Base-by-base conservation (phyloP, 2,888 invertebrate genomes). In the Lissonota sp. region DNA sequence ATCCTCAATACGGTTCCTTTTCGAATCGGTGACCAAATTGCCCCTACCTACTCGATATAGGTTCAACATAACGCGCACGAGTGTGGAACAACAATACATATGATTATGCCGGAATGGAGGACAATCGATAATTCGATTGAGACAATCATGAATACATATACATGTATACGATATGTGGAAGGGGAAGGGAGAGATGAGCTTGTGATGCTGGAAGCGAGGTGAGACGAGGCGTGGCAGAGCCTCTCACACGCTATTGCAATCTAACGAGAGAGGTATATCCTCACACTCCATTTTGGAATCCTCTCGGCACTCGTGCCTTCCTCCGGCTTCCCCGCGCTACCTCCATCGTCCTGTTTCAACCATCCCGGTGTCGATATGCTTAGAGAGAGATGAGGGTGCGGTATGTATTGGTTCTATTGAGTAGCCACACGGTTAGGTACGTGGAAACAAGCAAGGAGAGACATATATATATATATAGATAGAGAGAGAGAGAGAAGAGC, bases 351-450 rank as follows among this genome's bases (percentile, higher is more conserved):
- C 53, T 14, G 7, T 53, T 53, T 14, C 53, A 26, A 26, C 53
- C 12, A 53, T 53, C 12, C 53, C 75, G 26, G 79, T 84, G 80
- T 83, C 82, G 86, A 89, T 89, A 86, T 79, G 85, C 86, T 86
- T 85, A 85, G 84, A 79, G 84, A 79, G 85, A 75, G 79, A 75
- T 57, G 73, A 75, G 79, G 83, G 83, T 80, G 83, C 70, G 69
- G 85, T 84, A 85, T 86, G 83, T 87, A 86, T 87, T 86, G 87
- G 87, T 85, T 85, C 85, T 88, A 89, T 89, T 87, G 89, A 90
- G 87, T 88, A 71, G 79, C 80, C 74, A 85, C 82, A 75, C 86
- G 82, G 73, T 74, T 79, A 82, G 51, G 71, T 74, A 77, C 67
- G 74, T 72, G 58, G 76, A 64, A 82, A 82, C 79, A 82, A 67